Percentiles rank a stretch among this genome's conserved stretches.
Conservation (phyloP, 2,888 invertebrate genomes). For the Eudemis profundana region DNA sequence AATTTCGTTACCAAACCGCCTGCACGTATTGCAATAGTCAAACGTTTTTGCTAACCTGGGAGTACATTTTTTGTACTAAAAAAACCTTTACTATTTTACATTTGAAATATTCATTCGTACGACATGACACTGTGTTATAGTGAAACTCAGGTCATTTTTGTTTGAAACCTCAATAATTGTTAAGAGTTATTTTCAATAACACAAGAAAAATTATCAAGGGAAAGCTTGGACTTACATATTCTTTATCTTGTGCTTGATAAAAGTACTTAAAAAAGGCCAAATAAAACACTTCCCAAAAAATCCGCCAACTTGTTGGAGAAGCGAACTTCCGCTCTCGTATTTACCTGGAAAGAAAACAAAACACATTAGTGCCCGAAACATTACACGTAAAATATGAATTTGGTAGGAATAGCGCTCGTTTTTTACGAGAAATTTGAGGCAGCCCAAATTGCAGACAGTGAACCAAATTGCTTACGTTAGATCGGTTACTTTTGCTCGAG, state of each 20-base stretch:
- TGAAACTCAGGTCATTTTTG: too few relatives aligned
- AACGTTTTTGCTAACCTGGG: not conserved
- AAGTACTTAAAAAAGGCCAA: not conserved
- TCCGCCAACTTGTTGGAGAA: constrained; percentile 16
- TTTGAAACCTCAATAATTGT: too few relatives aligned
- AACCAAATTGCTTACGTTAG: constrained; percentile 31
- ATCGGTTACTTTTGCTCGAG: constrained; percentile 12
- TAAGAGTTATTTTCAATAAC: too few relatives aligned
- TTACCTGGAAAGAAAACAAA: constrained; percentile 43
- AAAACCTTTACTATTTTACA: not conserved
- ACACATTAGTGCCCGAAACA: constrained; percentile 42
- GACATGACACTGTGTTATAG: too few relatives aligned
- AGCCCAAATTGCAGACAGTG: constrained; percentile 39
- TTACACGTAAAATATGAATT: constrained; percentile 43
- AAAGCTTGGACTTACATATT: too few relatives aligned
- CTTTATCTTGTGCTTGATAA: too few relatives aligned
- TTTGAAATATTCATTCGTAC: too few relatives aligned
- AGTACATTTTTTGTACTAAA: not conserved
- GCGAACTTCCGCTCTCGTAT: constrained; percentile 23
- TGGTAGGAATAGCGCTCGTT: constrained; percentile 34
- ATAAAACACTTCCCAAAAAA: not conserved
- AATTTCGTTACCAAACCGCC: constrained; percentile 59
- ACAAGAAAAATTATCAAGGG: too few relatives aligned
- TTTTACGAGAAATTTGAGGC: constrained; percentile 35
- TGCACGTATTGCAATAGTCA: constrained; percentile 18